Evolutionary conservation across 1,140 invertebrate genomes (phyloP).

Genomic region (Notospermus geniculatus): DNA sequence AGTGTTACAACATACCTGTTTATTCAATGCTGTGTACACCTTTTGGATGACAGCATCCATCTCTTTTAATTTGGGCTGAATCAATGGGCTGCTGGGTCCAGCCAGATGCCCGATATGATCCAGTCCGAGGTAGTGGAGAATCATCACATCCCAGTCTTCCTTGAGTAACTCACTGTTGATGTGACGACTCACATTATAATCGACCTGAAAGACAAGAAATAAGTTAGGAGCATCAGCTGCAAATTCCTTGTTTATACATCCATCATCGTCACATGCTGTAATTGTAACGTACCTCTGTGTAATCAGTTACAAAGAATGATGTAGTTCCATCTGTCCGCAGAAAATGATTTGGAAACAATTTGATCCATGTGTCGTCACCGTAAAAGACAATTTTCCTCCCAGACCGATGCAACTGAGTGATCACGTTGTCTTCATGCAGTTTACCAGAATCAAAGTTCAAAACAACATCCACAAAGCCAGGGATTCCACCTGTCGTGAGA

Average conservation of each 20-base stretch:
- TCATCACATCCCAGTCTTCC: slow-evolving; percentile 82
- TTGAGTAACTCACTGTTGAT: slow-evolving; percentile 67
- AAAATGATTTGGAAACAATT: slow-evolving; percentile 81
- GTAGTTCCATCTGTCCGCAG: slow-evolving; percentile 76
- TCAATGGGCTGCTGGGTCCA: slow-evolving; percentile 75
- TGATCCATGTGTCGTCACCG: slow-evolving; percentile 95
- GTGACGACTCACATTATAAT: slow-evolving; percentile 88
- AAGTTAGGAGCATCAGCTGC: not conserved
- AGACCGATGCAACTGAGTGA: slow-evolving; percentile 65
- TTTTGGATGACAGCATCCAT: slow-evolving; percentile 85
- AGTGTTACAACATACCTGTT: slow-evolving; percentile 27
- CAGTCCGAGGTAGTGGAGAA: slow-evolving; percentile 93
- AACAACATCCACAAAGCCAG: slow-evolving; percentile 87
- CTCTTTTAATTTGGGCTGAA: slow-evolving; percentile 81
- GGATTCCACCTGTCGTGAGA: slow-evolving; percentile 80
- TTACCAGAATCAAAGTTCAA: slow-evolving; percentile 75
- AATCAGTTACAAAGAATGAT: slow-evolving; percentile 95
- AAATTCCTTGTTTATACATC: not conserved
- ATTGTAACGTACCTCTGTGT: slow-evolving; percentile 71
- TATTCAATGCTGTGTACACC: slow-evolving; percentile 58
- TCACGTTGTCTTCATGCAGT: slow-evolving; percentile 75
- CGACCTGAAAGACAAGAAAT: slow-evolving; percentile 67
- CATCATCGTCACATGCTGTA: slow-evolving; percentile 1
- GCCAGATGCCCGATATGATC: slow-evolving; percentile 96
- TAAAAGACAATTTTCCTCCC: slow-evolving; percentile 77